A percentile compares a stretch with the other conserved stretches of the same genome.
phyloP scores from a whole-genome alignment of 2,888 invertebrate genomes.

The Strigamia transsilvanica region DNA sequence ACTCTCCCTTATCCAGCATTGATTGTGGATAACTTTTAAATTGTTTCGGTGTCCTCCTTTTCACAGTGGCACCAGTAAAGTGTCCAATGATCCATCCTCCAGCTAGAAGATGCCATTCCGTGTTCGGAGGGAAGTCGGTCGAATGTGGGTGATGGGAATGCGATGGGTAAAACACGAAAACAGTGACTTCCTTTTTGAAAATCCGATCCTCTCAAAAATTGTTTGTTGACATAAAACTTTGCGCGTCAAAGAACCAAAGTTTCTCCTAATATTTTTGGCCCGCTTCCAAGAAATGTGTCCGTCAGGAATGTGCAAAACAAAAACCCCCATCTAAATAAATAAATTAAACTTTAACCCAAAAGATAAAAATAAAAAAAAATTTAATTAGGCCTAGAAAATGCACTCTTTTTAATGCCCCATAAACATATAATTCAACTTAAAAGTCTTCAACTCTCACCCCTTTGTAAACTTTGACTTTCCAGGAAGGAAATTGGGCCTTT shows the following conservation, averaged over 20 bases:
- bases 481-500: background rate
- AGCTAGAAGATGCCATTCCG: constrained; percentile 24
- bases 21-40: constrained; percentile 27
- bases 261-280: background rate
- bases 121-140: background rate
- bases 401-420: background rate
- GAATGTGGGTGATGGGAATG: background rate
- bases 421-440: constrained; percentile 7
- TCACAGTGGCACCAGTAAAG: background rate
- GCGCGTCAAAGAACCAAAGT: background rate
- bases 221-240: constrained; percentile 22
- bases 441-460: constrained; percentile 16
- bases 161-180: background rate
- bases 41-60: constrained; percentile 30
- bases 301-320: background rate
- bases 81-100: constrained; percentile 14
- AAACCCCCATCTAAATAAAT: background rate
- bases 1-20: constrained; percentile 8
- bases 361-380: background rate
- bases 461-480: constrained; percentile 27
- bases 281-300: background rate
- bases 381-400: background rate
- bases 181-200: constrained; percentile 35
- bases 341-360: background rate
- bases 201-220: background rate